Evolutionary conservation across 2,113 vertebrate genomes (phyloP).

Genomic region (Archocentrus centrarchus): DNA sequence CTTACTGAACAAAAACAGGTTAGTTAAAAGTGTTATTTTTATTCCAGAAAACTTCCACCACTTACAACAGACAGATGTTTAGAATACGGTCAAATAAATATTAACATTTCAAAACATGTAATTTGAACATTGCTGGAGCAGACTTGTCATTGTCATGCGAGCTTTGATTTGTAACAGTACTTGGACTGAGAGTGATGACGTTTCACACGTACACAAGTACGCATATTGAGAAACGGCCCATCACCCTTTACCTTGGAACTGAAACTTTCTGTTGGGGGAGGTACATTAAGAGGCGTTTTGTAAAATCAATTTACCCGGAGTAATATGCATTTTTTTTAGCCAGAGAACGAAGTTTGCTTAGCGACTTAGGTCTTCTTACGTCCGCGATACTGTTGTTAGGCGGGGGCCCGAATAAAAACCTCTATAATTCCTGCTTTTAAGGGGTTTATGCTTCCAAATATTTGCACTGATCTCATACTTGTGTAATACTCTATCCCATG

Average conservation of each 20-base stretch:
- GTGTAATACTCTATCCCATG: conserved; percentile 5
- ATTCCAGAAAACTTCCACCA: no score
- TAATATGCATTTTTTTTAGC: neutral
- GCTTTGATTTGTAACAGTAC: no score
- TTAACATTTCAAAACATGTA: no score
- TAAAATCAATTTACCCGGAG: neutral
- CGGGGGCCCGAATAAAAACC: neutral
- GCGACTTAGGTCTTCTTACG: neutral
- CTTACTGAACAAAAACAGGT: no score
- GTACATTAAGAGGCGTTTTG: neutral
- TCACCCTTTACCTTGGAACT: neutral
- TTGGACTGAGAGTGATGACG: no score
- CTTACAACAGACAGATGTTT: no score
- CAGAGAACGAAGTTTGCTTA: neutral
- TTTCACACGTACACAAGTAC: no score
- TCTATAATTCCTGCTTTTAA: neutral
- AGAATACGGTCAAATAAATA: no score
- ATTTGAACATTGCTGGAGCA: no score
- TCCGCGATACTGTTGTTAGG: neutral
- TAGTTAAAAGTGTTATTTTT: no score
- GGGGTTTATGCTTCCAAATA: conserved; percentile 4
- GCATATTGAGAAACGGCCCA: neutral
- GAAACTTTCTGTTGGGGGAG: no score
- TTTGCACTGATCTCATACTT: conserved; percentile 5
- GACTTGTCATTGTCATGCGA: no score